Evolutionary conservation across 1,140 invertebrate species (phyloP), one percentile per base, ranked within the genome.

Genomic region (Drosophila kepulauana): DNA sequence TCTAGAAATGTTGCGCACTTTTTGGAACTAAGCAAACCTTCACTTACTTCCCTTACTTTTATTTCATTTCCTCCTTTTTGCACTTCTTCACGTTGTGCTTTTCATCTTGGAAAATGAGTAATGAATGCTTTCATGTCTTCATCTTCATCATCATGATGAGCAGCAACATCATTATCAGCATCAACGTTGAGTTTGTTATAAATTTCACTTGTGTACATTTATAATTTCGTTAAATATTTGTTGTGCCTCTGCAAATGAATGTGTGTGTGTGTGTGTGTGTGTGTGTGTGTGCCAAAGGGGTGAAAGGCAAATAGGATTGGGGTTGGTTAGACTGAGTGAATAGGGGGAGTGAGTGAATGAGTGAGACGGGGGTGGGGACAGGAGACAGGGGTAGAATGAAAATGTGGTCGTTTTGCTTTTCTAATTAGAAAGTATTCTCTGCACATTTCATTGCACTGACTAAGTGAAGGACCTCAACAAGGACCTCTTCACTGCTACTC

Each of bases 201-300:
- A 65, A 71, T 76, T 76, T 76, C 67, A 71, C 68, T 76, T 79
- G 78, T 87, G 75, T 87, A 87, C 79, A 86, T 86, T 82, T 73
- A 86, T 87, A 87, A 86, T 87, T 79, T 79, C 62, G 82, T 87
- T 87, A 86, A 82, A 81, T 79, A 87, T 86, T 86, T 85, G 54
- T 65, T 59, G 46, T 71, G 51, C 59, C 68, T 16, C 38, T 70
- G 25, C 4, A 49, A 58, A 35, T 45, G 20, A 15, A 28, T 52
- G 25, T 11, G 16, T 25, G 54, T 66, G 62, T 52, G 25, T 11
- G 16, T 25, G 54, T 66, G 62, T 59, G 67, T 67, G 1, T 8
- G 58, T 25, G 10, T 46, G 41, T 61, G 20, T 35, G 46, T 25
- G 11, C 20, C 35, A 57, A 41, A 33, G 30, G 30, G 51, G 30